phyloP scores from a whole-genome alignment of 1,140 invertebrate species.

The Pararge aegeria region DNA sequence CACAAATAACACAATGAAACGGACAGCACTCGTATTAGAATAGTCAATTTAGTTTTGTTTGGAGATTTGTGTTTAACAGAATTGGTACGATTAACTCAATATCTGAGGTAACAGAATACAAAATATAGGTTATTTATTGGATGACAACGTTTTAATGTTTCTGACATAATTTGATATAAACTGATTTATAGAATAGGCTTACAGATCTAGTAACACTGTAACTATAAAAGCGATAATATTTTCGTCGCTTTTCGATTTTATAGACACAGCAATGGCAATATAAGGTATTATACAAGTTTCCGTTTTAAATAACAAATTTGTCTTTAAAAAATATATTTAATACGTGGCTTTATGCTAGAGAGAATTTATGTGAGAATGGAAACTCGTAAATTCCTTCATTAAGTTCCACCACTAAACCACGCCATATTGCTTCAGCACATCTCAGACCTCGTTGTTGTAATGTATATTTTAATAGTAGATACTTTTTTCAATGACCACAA shows the following conservation, averaged over 20 bases:
- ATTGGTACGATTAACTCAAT: too few relatives aligned
- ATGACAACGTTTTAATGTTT: too few relatives aligned
- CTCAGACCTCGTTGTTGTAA: not conserved
- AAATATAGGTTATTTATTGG: too few relatives aligned
- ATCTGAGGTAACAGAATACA: too few relatives aligned
- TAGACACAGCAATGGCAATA: conserved; percentile 24
- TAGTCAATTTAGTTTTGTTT: too few relatives aligned
- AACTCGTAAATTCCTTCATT: conserved; percentile 32
- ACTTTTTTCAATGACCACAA: not conserved
- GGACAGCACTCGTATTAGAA: too few relatives aligned
- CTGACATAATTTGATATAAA: too few relatives aligned
- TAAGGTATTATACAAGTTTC: conserved; percentile 34
- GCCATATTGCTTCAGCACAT: not conserved
- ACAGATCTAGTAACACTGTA: conserved; percentile 30
- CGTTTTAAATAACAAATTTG: conserved; percentile 23
- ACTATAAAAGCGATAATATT: conserved; percentile 32
- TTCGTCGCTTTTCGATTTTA: conserved; percentile 25
- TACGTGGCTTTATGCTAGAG: conserved; percentile 14
- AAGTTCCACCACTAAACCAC: not conserved
- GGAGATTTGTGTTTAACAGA: too few relatives aligned
- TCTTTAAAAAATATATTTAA: conserved; percentile 16
- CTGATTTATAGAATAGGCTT: too few relatives aligned
- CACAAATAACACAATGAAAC: too few relatives aligned
- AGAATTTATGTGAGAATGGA: conserved; percentile 25
- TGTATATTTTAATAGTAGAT: not conserved